phyloP scores from a whole-genome alignment of 2,797 vertebrate species.

The Sandelia bainsii region DNA sequence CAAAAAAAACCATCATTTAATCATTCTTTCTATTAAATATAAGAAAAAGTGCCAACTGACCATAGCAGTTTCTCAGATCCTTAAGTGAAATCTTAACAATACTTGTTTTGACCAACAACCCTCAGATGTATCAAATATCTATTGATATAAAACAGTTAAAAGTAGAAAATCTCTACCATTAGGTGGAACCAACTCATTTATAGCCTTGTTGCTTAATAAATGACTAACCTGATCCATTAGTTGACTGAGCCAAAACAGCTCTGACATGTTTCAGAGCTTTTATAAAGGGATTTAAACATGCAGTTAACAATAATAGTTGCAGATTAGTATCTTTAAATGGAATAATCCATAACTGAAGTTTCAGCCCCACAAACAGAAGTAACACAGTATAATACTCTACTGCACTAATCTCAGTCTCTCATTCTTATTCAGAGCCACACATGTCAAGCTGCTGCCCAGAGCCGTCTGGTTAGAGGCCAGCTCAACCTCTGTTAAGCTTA shows the following conservation, averaged over 20 bases:
- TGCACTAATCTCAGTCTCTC: conserved; percentile 30
- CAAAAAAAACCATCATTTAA: conserved; percentile 2
- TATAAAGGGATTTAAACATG: neutral
- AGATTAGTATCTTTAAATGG: neutral
- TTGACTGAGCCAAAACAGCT: too few species aligned
- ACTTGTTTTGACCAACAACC: too few species aligned
- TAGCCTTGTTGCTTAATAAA: too few species aligned
- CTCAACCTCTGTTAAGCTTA: conserved; percentile 33
- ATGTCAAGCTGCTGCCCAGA: conserved; percentile 42
- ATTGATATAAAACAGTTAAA: neutral
- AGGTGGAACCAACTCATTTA: neutral
- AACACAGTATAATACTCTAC: conserved; percentile 6
- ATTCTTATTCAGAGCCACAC: conserved; percentile 58
- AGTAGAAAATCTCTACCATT: neutral
- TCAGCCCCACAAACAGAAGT: neutral
- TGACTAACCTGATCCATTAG: too few species aligned
- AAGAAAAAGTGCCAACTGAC: neutral
- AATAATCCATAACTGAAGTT: neutral
- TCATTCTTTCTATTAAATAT: neutral
- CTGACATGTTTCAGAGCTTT: too few species aligned
- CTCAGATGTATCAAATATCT: too few species aligned
- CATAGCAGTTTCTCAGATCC: neutral
- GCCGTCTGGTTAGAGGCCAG: conserved; percentile 30
- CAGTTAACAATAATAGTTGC: neutral
- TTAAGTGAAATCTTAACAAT: too few species aligned